Conservation (phyloP, 2,888 invertebrate genomes). For the Hypomecis punctinalis region DNA sequence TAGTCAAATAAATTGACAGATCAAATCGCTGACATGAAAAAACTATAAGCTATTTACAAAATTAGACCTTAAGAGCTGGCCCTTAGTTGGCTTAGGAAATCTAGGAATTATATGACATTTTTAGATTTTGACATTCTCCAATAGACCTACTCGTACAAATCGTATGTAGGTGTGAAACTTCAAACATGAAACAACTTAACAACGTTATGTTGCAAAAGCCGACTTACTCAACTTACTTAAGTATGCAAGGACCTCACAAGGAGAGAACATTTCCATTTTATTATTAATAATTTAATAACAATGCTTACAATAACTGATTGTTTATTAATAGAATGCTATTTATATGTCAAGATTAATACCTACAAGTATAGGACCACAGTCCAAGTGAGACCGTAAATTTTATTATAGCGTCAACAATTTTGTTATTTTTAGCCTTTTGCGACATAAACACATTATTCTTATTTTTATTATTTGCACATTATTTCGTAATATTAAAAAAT, state of each 20-base stretch:
- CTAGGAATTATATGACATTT: neutral
- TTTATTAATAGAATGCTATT: slow-evolving; percentile 22
- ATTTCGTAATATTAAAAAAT: no score
- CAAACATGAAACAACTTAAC: neutral
- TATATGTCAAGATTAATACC: neutral
- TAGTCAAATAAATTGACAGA: no score
- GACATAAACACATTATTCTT: no score
- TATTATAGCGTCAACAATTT: no score
- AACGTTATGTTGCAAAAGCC: neutral
- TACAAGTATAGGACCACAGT: neutral
- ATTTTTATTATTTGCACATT: no score
- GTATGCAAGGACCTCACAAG: slow-evolving; percentile 18
- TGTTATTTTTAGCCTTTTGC: no score
- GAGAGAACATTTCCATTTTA: slow-evolving; percentile 4
- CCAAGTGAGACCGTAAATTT: no score
- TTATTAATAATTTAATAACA: neutral
- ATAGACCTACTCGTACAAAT: slow-evolving; percentile 6
- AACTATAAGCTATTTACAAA: no score
- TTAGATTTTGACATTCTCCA: neutral
- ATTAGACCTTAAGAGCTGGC: no score
- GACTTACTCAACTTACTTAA: slow-evolving; percentile 1
- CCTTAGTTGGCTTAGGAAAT: neutral
- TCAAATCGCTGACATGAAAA: no score
- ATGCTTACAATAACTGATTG: slow-evolving; percentile 5
- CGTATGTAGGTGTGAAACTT: neutral